These are phyloP conservation scores for Octodonta nipae DNA, from an alignment of 2,888 invertebrate genomes.

Conservation along the genomic window DNA sequence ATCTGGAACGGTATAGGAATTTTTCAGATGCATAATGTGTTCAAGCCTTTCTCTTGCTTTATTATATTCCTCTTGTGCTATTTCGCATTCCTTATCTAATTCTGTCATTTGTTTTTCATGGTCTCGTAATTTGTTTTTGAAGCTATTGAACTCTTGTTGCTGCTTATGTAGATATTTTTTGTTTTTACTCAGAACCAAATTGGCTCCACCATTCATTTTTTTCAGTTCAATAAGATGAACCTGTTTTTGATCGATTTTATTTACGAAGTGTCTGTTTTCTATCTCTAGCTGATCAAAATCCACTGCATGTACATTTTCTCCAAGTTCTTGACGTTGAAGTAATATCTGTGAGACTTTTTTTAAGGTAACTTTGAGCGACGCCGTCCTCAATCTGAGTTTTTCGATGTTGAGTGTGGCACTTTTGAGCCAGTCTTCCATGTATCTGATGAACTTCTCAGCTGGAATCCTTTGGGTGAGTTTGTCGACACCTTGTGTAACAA, in stretches of 20 bases:
- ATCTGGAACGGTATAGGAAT: slow-evolving; percentile 37
- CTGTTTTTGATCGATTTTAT: slow-evolving; percentile 46
- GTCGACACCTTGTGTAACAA: slow-evolving; percentile 34
- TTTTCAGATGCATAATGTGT: slow-evolving; percentile 28
- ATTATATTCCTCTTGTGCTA: slow-evolving; percentile 30
- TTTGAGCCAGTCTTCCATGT: slow-evolving; percentile 49
- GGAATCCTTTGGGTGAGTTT: slow-evolving; percentile 47
- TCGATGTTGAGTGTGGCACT: slow-evolving; percentile 42
- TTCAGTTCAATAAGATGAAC: slow-evolving; percentile 12
- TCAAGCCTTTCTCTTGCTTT: slow-evolving; percentile 28
- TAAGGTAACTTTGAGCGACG: slow-evolving; percentile 39
- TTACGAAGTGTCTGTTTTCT: slow-evolving; percentile 41
- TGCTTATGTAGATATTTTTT: slow-evolving; percentile 45
- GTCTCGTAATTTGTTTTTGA: slow-evolving; percentile 33
- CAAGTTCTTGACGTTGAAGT: slow-evolving; percentile 42
- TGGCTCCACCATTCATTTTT: slow-evolving; percentile 34
- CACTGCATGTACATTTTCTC: slow-evolving; percentile 44
- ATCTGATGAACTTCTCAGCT: slow-evolving; percentile 42
- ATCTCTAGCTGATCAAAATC: slow-evolving; percentile 53
- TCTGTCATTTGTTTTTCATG: slow-evolving; percentile 33
- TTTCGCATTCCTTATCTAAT: slow-evolving; percentile 35
- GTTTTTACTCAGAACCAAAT: slow-evolving; percentile 41
- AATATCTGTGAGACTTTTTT: slow-evolving; percentile 43
- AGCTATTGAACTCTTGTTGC: slow-evolving; percentile 33
- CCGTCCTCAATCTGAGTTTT: slow-evolving; percentile 44